Evolutionary conservation across 2,888 invertebrate genomes (phyloP).

Genomic region (Rhabditoides inermis): DNA sequence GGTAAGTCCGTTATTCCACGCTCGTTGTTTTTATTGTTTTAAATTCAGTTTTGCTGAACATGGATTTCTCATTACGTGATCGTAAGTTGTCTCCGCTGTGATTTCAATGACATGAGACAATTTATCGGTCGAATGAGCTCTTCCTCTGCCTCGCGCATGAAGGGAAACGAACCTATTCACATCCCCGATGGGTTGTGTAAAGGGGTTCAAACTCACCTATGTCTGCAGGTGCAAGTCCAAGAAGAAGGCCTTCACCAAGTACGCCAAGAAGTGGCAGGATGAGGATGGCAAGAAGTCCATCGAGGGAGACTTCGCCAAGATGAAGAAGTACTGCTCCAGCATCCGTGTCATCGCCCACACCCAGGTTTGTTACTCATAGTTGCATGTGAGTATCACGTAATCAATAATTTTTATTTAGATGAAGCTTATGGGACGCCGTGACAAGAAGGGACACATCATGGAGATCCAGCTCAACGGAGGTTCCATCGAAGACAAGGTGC

Average conservation of each 20-base stretch:
- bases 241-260: constrained; percentile 99
- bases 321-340: constrained; percentile 94
- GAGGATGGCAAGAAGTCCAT: constrained; percentile 90
- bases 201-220: no score
- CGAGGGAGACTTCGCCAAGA: constrained; percentile 89
- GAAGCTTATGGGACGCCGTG: constrained; percentile 88
- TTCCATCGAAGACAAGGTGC: constrained; percentile 83
- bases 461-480: constrained; percentile 98
- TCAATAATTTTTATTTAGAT: no score
- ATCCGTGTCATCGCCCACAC: constrained; percentile 94
- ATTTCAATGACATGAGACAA: background rate
- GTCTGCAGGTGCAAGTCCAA: constrained; percentile 88
- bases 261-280: constrained; percentile 97
- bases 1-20: no score
- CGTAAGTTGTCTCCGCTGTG: constrained; percentile 9
- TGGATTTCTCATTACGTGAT: background rate
- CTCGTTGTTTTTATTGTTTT: no score
- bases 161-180: constrained; percentile 27
- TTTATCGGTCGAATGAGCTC: constrained; percentile 2
- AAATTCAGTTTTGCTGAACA: background rate
- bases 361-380: constrained; percentile 66
- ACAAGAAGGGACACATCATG: constrained; percentile 99
- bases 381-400: background rate
- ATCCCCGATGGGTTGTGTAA: no score
- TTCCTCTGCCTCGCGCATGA: constrained; percentile 19